These are phyloP conservation scores for Sphaerophoria rueppellii DNA, from an alignment of 2,888 invertebrate genomes.

Conservation along the genomic window DNA sequence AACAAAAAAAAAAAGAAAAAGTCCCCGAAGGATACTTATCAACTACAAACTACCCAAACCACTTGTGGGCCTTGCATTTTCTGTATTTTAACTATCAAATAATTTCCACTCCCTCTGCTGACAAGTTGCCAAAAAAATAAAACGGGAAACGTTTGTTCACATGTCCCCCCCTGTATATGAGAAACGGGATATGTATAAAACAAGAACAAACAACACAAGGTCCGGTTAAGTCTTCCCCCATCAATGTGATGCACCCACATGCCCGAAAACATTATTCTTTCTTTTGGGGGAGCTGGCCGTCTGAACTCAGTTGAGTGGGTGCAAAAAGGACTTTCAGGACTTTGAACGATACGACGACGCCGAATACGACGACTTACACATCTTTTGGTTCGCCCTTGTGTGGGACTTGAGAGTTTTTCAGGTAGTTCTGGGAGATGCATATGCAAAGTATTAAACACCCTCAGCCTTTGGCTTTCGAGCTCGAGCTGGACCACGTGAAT, in stretches of 20 bases:
- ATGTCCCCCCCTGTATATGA: not conserved
- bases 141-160: not conserved
- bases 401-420: conserved; percentile 72
- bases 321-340: conserved; percentile 49
- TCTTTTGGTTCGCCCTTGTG: conserved; percentile 58
- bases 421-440: conserved; percentile 55
- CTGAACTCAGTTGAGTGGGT: conserved; percentile 46
- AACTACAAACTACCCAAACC: conserved; percentile 58
- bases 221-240: conserved; percentile 59
- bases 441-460: conserved; percentile 70
- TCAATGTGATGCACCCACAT: not conserved
- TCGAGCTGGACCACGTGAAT: not conserved
- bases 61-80: conserved; percentile 60
- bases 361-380: conserved; percentile 58
- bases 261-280: conserved; percentile 25
- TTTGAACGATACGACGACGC: not conserved
- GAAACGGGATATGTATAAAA: conserved; percentile 28
- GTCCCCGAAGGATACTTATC: conserved; percentile 68
- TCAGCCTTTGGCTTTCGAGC: conserved; percentile 41
- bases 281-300: conserved; percentile 40
- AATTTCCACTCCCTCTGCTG: conserved; percentile 46
- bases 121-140: conserved; percentile 40
- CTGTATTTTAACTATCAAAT: conserved; percentile 69
- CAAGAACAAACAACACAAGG: conserved; percentile 63
- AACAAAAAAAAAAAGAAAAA: conserved; percentile 36